phyloP scores from a whole-genome alignment of 2,113 vertebrate genomes.

The Microcebus jonahi region DNA sequence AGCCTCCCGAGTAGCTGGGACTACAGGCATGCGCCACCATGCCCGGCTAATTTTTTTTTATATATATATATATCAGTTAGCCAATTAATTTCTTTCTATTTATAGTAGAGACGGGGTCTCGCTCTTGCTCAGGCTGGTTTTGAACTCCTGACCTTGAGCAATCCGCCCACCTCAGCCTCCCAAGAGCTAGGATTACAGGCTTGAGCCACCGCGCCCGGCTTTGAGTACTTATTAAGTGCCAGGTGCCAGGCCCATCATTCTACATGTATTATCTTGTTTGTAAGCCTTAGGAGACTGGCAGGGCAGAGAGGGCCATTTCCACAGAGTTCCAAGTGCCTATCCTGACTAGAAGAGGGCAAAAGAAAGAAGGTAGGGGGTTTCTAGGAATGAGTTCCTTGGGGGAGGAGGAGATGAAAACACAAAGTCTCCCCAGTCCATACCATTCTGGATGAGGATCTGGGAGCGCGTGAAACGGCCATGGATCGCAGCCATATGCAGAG shows the following conservation, averaged over 20 bases:
- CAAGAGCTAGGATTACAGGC: too few species aligned
- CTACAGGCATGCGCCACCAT: too few species aligned
- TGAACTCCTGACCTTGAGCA: too few species aligned
- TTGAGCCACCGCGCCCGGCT: too few species aligned
- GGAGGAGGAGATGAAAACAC: not conserved
- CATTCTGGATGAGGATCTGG: conserved; percentile 98
- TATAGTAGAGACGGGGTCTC: too few species aligned
- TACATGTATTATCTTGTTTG: not conserved
- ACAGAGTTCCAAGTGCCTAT: not conserved
- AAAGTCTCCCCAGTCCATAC: conserved; percentile 80
- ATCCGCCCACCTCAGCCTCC: too few species aligned
- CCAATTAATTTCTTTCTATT: too few species aligned
- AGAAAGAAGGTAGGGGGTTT: not conserved
- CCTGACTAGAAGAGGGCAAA: not conserved
- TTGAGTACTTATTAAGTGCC: accelerated
- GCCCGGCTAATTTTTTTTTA: too few species aligned
- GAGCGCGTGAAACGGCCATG: conserved; percentile 96
- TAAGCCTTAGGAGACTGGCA: not conserved
- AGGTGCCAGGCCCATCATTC: not conserved
- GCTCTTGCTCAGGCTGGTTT: too few species aligned
- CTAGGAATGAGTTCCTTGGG: not conserved
- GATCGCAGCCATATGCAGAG: conserved; percentile 96
- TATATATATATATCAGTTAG: too few species aligned
- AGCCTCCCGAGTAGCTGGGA: too few species aligned
- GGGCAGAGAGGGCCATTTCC: not conserved